Evolutionary conservation across 2,113 vertebrate species (phyloP).

Genomic region (Myotis davidii): DNA sequence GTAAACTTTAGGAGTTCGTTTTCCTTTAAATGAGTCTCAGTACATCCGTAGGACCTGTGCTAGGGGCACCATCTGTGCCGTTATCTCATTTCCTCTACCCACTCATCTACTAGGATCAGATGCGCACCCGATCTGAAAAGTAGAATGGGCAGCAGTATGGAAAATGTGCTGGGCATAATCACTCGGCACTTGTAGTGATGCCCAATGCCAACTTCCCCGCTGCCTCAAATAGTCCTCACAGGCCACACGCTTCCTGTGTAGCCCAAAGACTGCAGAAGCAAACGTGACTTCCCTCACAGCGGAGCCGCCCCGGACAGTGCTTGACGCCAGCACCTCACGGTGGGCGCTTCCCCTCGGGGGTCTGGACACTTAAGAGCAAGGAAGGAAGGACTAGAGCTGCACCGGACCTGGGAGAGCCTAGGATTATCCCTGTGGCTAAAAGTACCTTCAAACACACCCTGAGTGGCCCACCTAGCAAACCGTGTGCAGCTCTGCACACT

Average conservation of each 20-base stretch:
- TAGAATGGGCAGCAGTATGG: background rate
- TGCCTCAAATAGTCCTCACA: background rate
- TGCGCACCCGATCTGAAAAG: background rate
- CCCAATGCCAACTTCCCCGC: background rate
- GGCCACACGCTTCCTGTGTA: background rate
- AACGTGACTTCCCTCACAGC: background rate
- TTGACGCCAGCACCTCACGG: background rate
- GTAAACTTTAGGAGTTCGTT: background rate
- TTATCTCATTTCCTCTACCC: background rate
- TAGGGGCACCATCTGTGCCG: background rate
- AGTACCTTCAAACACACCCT: background rate
- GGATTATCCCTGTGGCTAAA: background rate
- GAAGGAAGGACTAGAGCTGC: background rate
- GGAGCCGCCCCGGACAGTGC: background rate
- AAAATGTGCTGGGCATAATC: background rate
- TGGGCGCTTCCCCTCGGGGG: background rate
- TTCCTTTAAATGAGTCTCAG: background rate
- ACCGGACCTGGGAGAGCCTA: background rate
- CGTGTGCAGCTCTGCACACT: background rate
- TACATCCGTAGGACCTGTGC: background rate
- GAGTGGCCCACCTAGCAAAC: background rate
- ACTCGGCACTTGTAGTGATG: background rate
- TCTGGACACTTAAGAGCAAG: background rate
- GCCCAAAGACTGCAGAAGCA: background rate
- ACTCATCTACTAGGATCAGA: background rate